Evolutionary conservation across 2,113 vertebrate genomes (phyloP), one percentile per base, ranked within the genome.

Genomic region (Chloroceryle aenea): DNA sequence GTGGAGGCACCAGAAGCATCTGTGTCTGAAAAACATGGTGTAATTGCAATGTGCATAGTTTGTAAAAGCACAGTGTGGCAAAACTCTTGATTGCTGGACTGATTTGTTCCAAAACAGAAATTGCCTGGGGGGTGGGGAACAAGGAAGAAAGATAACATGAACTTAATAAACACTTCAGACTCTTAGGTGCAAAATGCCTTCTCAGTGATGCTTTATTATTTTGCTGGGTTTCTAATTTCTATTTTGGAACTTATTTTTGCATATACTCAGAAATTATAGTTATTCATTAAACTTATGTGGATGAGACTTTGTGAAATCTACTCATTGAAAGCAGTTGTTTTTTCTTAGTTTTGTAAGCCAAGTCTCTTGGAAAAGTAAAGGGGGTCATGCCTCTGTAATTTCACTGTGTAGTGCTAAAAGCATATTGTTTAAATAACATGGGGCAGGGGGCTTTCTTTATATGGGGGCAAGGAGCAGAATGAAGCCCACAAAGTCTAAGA

Each of bases 361-460:
- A 47, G 14, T 61, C 9, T 66, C 45, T 84, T 6, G 15, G 48
- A 14, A 56, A 43, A 72, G 21, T 53, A 21, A 80, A 76, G 18
- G 6, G 30, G 12, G 21, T 59, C 12, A 8, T 62, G 29, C 19
- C 34, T 76, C 14, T 56, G 25, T 63, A 72, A 43, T 53, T 78
- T 71, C 7, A 11, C 18, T 36, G 3, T 32, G 32, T 36, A 36
- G 26, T 50, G 34, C 25, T 15, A 22, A 45, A 34, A 55, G 43
- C 12, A 30, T 0, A 0, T 40, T 76, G 2, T 47, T 85, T 47
- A 62, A 56, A 15, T 75, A 30, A 40, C 4, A 12, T 21, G 45
- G 21, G 12, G 6, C 26, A 38, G 22, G 26, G 23, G n/a, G 12
- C 16, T 66, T 82, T 23, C 8, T 74, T 30, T 4, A 0, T 22